Evolutionary conservation across 2,888 invertebrate species (phyloP), one percentile per base, ranked within the genome.

Genomic region (Drosophila multiciliata): DNA sequence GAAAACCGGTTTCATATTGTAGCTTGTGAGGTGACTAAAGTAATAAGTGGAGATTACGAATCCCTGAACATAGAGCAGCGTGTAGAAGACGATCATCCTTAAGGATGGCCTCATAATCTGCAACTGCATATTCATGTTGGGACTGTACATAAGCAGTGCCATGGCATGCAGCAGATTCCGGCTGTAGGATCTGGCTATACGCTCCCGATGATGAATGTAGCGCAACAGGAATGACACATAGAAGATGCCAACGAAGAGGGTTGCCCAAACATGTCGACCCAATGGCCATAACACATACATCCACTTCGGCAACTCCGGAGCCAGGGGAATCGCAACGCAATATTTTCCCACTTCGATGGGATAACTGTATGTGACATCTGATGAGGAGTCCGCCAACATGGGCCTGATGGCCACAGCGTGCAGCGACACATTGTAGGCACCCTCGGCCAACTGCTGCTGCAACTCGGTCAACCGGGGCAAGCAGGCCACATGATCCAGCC

Each of bases 291-390:
- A 75, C 20, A 92, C 73, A 55, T 92, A 92, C 78, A 86, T 82
- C 83, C 83, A 92, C 35, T 91, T 89, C 11, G 92, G 89, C 45
- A 92, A 62, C 75, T 92, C 92, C 45, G 91, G 91, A 0, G 90
- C 87, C 1, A 92, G 73, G 1, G 92, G 92, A 3, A 92, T 91
- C 90, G 92, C 91, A 0, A 92, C 83, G 42, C 92, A 92, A 63
- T 85, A 89, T 20, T 75, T 82, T 60, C 87, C 75, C 54, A 82
- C 66, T 58, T 90, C 90, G 38, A 92, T 7, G 0, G 92, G 92
- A 73, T 92, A 92, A 54, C 91, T 91, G 45, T 83, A 87, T 1
- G 76, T 68, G 1, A 26, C 1, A 3, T 62, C 58, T 5, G 48
- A 1, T 0, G 40, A 5, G 1, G 69, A 38, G 23, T 66, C 67